phyloP scores from a whole-genome alignment of 1,140 invertebrate species.

The Orius laevigatus region DNA sequence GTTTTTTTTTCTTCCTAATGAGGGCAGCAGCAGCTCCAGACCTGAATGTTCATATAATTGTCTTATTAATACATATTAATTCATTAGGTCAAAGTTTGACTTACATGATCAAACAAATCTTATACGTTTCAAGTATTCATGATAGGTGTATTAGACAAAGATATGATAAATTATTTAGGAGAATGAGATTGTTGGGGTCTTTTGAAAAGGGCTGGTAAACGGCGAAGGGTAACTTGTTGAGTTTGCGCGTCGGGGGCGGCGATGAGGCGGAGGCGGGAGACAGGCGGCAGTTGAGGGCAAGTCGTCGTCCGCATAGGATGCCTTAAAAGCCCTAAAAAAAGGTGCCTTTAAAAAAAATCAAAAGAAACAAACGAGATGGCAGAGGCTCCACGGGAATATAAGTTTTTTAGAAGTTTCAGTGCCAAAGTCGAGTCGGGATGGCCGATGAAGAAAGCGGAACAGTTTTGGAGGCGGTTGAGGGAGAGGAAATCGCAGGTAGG shows the following conservation, averaged over 20 bases:
- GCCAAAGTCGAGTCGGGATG: conserved; percentile 61
- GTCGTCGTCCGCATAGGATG: neutral
- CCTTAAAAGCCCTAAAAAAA: neutral
- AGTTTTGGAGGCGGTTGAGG: conserved; percentile 62
- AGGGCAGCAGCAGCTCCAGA: too few species aligned
- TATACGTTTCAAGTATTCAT: too few species aligned
- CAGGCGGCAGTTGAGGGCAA: conserved; percentile 6
- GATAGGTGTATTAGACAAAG: too few species aligned
- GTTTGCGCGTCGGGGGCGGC: neutral
- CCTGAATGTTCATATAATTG: too few species aligned
- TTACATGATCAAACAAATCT: too few species aligned
- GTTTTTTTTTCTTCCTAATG: too few species aligned
- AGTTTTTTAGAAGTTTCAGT: conserved; percentile 73
- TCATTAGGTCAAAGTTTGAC: too few species aligned
- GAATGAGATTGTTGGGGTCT: too few species aligned
- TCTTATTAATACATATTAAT: too few species aligned
- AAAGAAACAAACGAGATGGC: conserved; percentile 10
- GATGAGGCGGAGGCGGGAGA: conserved; percentile 1
- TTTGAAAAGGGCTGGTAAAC: neutral
- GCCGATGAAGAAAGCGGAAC: conserved; percentile 69
- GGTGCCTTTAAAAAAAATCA: neutral
- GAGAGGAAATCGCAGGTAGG: conserved; percentile 69
- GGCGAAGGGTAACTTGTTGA: conserved; percentile 2
- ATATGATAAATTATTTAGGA: too few species aligned
- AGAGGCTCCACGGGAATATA: conserved; percentile 40